Evolutionary conservation across 2,113 vertebrate species (phyloP).

Genomic region (Ailurus styani): DNA sequence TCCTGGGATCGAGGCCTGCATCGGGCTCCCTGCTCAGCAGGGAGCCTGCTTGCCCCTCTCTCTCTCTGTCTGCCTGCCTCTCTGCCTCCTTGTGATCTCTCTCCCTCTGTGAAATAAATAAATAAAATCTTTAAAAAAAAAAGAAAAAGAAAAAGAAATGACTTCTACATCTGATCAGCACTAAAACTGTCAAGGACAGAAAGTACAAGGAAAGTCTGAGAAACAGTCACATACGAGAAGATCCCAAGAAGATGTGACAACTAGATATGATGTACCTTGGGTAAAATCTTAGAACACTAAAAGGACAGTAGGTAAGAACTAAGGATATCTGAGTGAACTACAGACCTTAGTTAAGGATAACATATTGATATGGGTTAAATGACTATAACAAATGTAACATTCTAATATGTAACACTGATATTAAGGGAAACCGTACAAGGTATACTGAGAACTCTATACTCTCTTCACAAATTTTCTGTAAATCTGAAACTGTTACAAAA

Average conservation of each 20-base stretch:
- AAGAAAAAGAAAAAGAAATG: no score
- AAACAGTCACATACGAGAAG: neutral
- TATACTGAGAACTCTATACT: neutral
- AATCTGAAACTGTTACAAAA: neutral
- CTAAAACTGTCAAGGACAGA: neutral
- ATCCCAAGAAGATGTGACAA: neutral
- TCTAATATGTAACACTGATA: neutral
- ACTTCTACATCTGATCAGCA: neutral
- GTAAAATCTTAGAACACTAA: neutral
- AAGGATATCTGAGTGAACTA: neutral
- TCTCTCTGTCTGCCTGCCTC: no score
- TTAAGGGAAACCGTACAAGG: neutral
- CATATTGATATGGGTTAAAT: neutral
- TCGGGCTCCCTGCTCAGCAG: no score
- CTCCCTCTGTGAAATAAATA: no score
- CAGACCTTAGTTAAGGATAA: neutral
- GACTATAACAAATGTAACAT: neutral
- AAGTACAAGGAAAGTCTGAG: neutral
- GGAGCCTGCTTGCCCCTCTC: no score
- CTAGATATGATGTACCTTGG: neutral
- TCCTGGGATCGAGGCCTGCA: no score
- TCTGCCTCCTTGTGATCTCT: no score
- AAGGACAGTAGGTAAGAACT: neutral
- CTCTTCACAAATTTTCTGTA: neutral
- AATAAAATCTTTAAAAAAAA: no score